Evolutionary conservation across 2,888 invertebrate species (phyloP).

Genomic region (Creontiades dilutus): DNA sequence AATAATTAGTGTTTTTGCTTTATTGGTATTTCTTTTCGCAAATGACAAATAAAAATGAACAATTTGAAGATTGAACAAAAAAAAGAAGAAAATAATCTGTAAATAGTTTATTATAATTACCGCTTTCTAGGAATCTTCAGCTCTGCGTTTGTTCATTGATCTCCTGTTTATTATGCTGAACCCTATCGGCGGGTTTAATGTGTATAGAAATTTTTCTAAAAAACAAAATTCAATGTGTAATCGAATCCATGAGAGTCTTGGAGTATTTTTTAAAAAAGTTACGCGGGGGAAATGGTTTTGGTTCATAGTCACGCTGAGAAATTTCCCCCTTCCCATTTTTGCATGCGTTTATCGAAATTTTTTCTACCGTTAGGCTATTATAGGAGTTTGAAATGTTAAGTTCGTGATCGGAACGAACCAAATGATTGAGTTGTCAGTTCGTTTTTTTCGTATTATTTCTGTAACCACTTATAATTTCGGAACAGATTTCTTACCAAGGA

Average conservation of each 20-base stretch:
- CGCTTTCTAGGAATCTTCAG: conserved; percentile 40
- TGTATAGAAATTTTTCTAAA: conserved; percentile 43
- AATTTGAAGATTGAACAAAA: conserved; percentile 10
- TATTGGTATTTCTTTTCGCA: not conserved
- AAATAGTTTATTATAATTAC: conserved; percentile 39
- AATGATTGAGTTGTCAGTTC: conserved; percentile 4
- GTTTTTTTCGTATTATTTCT: not conserved
- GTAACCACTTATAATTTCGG: not conserved
- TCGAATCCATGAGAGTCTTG: conserved; percentile 15
- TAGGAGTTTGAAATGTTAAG: not conserved
- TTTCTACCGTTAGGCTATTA: not conserved
- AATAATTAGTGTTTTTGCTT: conserved; percentile 30
- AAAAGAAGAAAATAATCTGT: not conserved
- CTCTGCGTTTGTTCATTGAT: conserved; percentile 56
- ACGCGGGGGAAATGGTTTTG: conserved; percentile 40
- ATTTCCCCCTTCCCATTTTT: conserved; percentile 14
- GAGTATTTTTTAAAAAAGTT: not conserved
- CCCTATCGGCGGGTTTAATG: conserved; percentile 52
- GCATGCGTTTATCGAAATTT: not conserved
- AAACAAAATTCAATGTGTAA: conserved; percentile 33
- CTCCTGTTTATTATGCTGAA: conserved; percentile 51
- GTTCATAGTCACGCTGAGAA: conserved; percentile 46
- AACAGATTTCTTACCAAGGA: not conserved
- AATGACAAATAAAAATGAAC: not conserved
- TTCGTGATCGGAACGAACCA: not conserved